phyloP scores from a whole-genome alignment of 2,113 vertebrate genomes.

The Andinoacara biseriatus region DNA sequence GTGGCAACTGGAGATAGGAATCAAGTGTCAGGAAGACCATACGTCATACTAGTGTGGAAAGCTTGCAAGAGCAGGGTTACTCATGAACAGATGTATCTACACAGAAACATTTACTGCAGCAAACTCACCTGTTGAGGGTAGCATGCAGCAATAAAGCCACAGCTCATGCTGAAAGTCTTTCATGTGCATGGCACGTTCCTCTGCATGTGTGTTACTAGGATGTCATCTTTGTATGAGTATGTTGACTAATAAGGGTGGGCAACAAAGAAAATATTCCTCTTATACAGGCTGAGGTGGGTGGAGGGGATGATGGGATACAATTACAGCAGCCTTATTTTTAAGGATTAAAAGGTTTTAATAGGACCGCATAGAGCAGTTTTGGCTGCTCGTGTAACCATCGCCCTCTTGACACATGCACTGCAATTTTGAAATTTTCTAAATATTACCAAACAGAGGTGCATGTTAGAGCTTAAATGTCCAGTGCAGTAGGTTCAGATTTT shows the following conservation, averaged over 20 bases:
- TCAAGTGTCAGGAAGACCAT: conserved; percentile 52
- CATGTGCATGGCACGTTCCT: background rate
- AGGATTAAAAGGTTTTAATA: background rate
- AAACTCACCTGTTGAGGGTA: background rate
- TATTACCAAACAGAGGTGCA: background rate
- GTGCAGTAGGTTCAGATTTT: background rate
- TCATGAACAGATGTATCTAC: background rate
- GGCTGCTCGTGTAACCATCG: background rate
- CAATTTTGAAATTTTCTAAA: background rate
- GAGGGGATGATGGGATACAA: background rate
- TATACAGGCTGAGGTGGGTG: background rate
- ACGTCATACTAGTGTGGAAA: background rate
- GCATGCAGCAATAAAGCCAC: background rate
- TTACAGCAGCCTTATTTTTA: background rate
- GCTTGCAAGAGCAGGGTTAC: background rate
- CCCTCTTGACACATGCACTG: background rate
- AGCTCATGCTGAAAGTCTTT: background rate
- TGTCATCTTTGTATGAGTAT: background rate
- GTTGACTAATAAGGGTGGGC: background rate
- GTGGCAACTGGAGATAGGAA: conserved; percentile 48
- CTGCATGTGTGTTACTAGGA: background rate
- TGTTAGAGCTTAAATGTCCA: background rate
- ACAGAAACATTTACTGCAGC: background rate
- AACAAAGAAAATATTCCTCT: background rate
- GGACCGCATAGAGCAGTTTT: background rate